These are phyloP conservation scores for Lithodes maja DNA, from an alignment of 2,888 invertebrate genomes.

Conservation along the genomic window DNA sequence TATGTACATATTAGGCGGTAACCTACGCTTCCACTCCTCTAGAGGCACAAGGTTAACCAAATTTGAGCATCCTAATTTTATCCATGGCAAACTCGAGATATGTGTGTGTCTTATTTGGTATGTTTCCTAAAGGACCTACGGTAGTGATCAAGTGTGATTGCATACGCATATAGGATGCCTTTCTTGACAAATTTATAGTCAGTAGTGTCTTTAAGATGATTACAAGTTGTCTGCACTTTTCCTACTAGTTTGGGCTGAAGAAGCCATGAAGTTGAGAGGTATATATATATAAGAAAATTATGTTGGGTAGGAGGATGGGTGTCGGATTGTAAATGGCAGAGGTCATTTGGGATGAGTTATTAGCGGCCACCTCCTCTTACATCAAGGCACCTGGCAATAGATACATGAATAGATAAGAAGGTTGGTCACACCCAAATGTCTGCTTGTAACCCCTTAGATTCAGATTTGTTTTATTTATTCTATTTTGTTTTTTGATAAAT, in stretches of 20 bases:
- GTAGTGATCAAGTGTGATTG: neutral
- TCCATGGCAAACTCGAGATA: constrained; percentile 6
- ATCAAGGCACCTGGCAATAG: too few relatives aligned
- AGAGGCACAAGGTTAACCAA: neutral
- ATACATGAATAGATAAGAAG: too few relatives aligned
- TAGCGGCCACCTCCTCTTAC: too few relatives aligned
- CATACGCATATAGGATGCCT: neutral
- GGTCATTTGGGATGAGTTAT: too few relatives aligned
- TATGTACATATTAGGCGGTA: constrained; percentile 7
- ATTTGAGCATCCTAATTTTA: neutral
- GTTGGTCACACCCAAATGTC: too few relatives aligned
- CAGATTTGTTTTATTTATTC: too few relatives aligned
- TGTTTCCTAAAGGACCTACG: neutral
- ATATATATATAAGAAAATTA: too few relatives aligned
- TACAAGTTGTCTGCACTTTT: neutral
- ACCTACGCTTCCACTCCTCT: constrained; percentile 7
- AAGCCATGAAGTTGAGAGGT: neutral
- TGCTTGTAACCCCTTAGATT: too few relatives aligned
- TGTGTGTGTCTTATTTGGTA: neutral
- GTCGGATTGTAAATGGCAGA: too few relatives aligned
- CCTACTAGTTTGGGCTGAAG: neutral
- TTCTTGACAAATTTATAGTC: neutral
- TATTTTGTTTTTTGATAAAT: too few relatives aligned
- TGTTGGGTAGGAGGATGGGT: too few relatives aligned
- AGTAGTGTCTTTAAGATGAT: neutral